Conservation (phyloP, 2,113 vertebrate species). For the Podarcis cretensis region DNA sequence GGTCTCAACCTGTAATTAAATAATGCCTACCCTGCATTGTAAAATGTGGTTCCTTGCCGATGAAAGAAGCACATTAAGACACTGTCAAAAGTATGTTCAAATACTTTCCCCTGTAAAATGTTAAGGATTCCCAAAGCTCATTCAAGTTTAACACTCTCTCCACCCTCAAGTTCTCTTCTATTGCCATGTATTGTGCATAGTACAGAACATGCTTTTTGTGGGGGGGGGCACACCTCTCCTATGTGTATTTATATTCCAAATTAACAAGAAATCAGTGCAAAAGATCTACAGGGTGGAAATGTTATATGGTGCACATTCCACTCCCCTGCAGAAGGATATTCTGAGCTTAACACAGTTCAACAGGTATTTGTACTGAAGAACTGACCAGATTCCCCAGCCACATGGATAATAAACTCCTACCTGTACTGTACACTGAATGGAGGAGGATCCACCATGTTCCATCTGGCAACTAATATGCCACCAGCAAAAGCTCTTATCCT, state of each 20-base stretch:
- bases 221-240: background rate
- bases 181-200: background rate
- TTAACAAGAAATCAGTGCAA: background rate
- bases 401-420: background rate
- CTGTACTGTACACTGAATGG: background rate
- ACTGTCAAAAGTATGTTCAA: constrained; percentile 32
- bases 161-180: background rate
- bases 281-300: background rate
- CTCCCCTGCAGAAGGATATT: background rate
- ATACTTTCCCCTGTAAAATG: background rate
- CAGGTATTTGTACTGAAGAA: background rate
- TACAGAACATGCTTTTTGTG: background rate
- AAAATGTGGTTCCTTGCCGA: background rate
- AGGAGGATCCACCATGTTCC: background rate
- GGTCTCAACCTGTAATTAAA: constrained; percentile 50
- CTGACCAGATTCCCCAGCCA: background rate
- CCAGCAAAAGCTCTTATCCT: constrained; percentile 9
- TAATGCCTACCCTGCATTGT: constrained; percentile 7
- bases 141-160: background rate
- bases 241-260: background rate
- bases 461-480: background rate
- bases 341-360: background rate
- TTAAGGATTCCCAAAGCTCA: background rate
- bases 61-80: constrained; percentile 37
- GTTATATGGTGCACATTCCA: too few species aligned